Evolutionary conservation across 2,888 invertebrate genomes (phyloP).

Genomic region (Cartodere bifasciata): DNA sequence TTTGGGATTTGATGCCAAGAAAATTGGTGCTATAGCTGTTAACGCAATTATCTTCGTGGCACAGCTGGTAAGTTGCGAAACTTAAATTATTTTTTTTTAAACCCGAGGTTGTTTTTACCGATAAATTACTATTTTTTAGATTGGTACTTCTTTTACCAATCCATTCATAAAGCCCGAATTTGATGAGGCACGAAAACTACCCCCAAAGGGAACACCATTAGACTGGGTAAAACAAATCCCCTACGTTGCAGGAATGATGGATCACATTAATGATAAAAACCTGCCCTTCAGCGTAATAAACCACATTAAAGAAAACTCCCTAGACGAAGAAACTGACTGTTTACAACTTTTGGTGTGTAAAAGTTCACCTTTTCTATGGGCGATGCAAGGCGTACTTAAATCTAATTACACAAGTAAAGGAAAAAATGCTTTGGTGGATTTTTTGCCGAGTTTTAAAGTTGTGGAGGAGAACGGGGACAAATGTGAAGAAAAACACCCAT

Average conservation of each 20-base stretch:
- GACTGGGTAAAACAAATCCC: conserved; percentile 54
- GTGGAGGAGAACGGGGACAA: conserved; percentile 44
- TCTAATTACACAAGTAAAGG: conserved; percentile 22
- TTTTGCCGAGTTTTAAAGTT: conserved; percentile 49
- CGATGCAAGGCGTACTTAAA: conserved; percentile 58
- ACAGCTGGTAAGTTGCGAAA: conserved; percentile 55
- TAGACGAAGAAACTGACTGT: conserved; percentile 52
- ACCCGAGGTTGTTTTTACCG: background rate
- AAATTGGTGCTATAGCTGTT: conserved; percentile 68
- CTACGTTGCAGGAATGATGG: conserved; percentile 43
- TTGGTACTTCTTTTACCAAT: conserved; percentile 44
- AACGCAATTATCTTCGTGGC: conserved; percentile 75
- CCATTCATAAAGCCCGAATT: conserved; percentile 34
- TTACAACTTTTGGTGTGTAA: conserved; percentile 64
- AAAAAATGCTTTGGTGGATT: conserved; percentile 41
- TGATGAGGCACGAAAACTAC: conserved; percentile 22
- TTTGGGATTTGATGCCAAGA: conserved; percentile 62
- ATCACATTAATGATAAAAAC: conserved; percentile 46
- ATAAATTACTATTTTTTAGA: conserved; percentile 35
- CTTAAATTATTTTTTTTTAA: conserved; percentile 1
- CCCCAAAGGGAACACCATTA: conserved; percentile 35
- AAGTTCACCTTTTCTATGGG: conserved; percentile 59
- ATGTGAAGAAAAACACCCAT: conserved; percentile 48
- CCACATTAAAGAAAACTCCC: conserved; percentile 40
- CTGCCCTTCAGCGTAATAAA: conserved; percentile 50